phyloP scores from a whole-genome alignment of 2,797 vertebrate species.

The Caiman crocodilus region DNA sequence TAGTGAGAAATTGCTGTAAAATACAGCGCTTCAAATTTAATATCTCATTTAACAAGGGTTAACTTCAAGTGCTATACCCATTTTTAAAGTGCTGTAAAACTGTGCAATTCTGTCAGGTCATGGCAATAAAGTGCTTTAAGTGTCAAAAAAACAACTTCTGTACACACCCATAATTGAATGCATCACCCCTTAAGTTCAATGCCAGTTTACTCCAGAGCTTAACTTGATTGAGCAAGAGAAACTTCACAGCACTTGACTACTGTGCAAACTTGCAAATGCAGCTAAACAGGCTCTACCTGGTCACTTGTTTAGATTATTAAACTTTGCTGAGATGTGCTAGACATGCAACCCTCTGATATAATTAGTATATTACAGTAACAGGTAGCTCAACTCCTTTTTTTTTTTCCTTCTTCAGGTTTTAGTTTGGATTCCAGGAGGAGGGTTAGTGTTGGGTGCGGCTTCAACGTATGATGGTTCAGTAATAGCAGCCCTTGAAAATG shows the following conservation, averaged over 20 bases:
- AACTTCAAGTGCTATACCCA: no score
- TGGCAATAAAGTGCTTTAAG: no score
- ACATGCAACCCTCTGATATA: not conserved
- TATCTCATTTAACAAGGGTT: no score
- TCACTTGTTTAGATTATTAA: not conserved
- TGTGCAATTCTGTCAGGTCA: no score
- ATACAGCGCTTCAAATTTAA: no score
- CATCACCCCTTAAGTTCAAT: no score
- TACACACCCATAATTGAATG: no score
- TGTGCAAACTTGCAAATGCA: not conserved
- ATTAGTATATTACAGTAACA: not conserved
- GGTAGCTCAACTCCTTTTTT: not conserved
- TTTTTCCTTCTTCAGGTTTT: conserved; percentile 77
- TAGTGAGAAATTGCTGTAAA: no score
- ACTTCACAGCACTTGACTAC: not conserved
- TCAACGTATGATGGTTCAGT: conserved; percentile 78
- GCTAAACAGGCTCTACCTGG: not conserved
- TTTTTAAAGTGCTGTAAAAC: no score
- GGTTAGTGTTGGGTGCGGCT: conserved; percentile 75
- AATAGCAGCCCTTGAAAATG: conserved; percentile 82
- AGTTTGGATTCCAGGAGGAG: conserved; percentile 88
- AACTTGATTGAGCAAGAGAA: not conserved
- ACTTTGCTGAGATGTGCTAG: not conserved
- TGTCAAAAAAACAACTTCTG: no score
- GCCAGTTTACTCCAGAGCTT: no score